Evolutionary conservation across 2,113 vertebrate species (phyloP).

Genomic region (Oxygymnocypris stewartii): DNA sequence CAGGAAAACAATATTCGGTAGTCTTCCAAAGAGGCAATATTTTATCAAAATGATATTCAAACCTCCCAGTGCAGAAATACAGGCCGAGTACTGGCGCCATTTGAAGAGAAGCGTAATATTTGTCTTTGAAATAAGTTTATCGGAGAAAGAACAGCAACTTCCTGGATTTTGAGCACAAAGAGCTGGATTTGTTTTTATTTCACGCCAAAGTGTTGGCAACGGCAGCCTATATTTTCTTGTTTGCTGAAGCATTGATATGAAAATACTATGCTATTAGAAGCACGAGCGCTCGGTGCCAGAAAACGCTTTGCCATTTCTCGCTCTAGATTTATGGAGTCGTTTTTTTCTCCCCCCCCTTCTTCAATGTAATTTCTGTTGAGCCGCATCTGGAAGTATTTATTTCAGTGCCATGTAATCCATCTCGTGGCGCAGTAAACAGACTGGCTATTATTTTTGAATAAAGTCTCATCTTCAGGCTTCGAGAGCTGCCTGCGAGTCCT

Average conservation of each 20-base stretch:
- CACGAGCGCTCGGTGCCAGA: conserved; percentile 59
- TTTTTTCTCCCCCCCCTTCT: conserved; percentile 70
- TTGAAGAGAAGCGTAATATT: conserved; percentile 50
- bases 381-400: conserved; percentile 90
- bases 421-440: conserved; percentile 87
- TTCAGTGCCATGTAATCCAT: conserved; percentile 85
- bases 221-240: conserved; percentile 35
- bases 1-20: conserved; percentile 30
- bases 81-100: conserved; percentile 33
- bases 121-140: conserved; percentile 52
- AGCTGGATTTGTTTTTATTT: conserved; percentile 38
- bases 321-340: conserved; percentile 65
- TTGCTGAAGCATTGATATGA: conserved; percentile 54
- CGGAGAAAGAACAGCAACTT: conserved; percentile 42
- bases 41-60: conserved; percentile 53
- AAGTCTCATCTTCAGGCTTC: conserved; percentile 49
- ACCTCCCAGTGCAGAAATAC: conserved; percentile 45
- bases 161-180: conserved; percentile 29
- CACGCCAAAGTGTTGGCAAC: conserved; percentile 36
- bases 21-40: conserved; percentile 45
- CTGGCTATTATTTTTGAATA: conserved; percentile 77
- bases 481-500: conserved; percentile 65
- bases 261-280: conserved; percentile 49
- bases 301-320: conserved; percentile 63
- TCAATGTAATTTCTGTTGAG: conserved; percentile 78